A percentile compares a stretch with the other conserved stretches of the same genome.
These are phyloP conservation scores for Chelonoidis abingdonii DNA, from an alignment of 2,113 vertebrate genomes.

Conservation along the genomic window DNA sequence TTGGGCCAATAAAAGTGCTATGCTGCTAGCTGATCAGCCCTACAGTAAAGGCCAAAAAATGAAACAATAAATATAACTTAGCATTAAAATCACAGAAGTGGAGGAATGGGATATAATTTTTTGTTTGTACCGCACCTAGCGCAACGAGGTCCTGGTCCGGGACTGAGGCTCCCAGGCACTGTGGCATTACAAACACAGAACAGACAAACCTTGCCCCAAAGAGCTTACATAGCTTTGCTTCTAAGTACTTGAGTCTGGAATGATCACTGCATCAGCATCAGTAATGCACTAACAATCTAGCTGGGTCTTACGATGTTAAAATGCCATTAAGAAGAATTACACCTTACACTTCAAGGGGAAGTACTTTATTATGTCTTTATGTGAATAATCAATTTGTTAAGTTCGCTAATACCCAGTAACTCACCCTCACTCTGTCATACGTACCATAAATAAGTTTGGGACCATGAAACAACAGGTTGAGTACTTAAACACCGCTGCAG, in stretches of 20 bases:
- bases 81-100: background rate
- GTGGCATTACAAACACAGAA: background rate
- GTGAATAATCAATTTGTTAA: background rate
- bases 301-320: background rate
- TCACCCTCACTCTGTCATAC: background rate
- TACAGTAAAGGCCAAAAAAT: background rate
- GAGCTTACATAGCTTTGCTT: slow-evolving; percentile 28
- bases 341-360: background rate
- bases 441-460: background rate
- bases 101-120: background rate
- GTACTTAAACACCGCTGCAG: background rate
- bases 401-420: background rate
- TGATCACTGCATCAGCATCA: background rate
- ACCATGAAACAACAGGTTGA: background rate
- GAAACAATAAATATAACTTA: background rate
- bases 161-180: no score
- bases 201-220: background rate
- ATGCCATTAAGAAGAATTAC: background rate
- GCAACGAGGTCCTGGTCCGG: no score
- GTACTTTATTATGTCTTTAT: background rate
- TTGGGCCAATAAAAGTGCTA: background rate
- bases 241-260: background rate
- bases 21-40: background rate
- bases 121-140: background rate
- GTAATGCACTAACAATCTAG: background rate